Base-by-base conservation (phyloP, 2,113 vertebrate species). In the Carassius gibelio region DNA sequence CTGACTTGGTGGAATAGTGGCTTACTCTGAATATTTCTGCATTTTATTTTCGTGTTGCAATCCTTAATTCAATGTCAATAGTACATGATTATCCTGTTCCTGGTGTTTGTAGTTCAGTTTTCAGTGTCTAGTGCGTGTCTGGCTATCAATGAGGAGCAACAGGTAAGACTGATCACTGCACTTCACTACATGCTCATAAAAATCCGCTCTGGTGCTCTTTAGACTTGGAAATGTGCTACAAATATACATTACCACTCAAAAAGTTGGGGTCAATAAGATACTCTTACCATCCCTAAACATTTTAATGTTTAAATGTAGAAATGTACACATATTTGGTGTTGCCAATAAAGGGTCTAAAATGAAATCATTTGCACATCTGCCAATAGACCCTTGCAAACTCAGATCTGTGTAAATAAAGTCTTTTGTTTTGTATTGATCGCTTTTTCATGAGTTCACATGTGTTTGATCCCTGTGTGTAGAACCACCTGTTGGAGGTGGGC, bases 61-160 rank as follows among this genome's bases (percentile, higher is more conserved):
- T 92, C 95, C 95, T 98, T 98, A 93, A 97, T 94, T 85, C 8
- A 17, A 1, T 81, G 2, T 19, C 84, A 84, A 50, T 92, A 99
- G 98, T 99, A 99, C 92, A 99, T 99, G 97, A 96, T 99, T 61
- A 95, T 99, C 90, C 96, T 99, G 87, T 96, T 97, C 62, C 75
- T 97, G 75, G 96, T 98, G 84, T 99, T 99, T 74, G 93, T 99
- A 81, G 92, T 99, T 85, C 98, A 99, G 93, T 96, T 99, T 88
- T 96, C 96, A 0, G 96, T 99, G 11, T 99, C 98, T 48, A 98
- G 97, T 86, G 97, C 97, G 1, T 98, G 97, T 89, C 92, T 99
- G 92, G 94, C 97, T 26, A 92, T 99, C 85, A 99, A 98, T 87
- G 90, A 93, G 84, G 94, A 96, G 1, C 98, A 99, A 76, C 97